A percentile compares a stretch with the other conserved stretches of the same genome.
Conservation (phyloP, 2,113 vertebrate genomes). For the Brachirus orientalis region DNA sequence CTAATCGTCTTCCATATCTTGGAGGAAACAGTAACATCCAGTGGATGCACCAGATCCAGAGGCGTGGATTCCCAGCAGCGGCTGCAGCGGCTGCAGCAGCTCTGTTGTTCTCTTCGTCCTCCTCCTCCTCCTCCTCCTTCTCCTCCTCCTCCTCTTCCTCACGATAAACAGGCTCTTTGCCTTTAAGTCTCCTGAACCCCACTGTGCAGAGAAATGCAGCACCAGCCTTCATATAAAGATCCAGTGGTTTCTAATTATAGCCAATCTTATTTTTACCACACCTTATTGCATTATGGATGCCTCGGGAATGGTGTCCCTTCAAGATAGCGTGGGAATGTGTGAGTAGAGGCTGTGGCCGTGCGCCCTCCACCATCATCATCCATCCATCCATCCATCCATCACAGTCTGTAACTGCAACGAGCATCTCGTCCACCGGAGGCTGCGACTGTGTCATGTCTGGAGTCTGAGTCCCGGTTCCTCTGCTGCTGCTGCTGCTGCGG, state of each 20-base stretch:
- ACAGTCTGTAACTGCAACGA: conserved; percentile 22
- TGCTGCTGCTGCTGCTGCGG: too few relatives aligned
- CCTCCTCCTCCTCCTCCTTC: too few relatives aligned
- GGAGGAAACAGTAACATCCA: conserved; percentile 56
- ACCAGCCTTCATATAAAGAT: conserved; percentile 33
- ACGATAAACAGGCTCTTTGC: conserved; percentile 31
- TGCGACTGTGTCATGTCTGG: conserved; percentile 9
- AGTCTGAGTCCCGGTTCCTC: conserved; percentile 26
- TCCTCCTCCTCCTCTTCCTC: too few relatives aligned
- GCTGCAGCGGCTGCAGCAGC: not conserved
- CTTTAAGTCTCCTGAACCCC: conserved; percentile 36
- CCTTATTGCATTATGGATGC: conserved; percentile 74
- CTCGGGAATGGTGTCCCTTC: conserved; percentile 58
- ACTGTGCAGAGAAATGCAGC: conserved; percentile 38
- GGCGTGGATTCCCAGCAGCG: conserved; percentile 69
- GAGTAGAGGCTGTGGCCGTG: conserved; percentile 39
- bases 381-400: too few relatives aligned
- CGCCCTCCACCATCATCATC: conserved; percentile 37
- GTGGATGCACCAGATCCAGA: conserved; percentile 59
- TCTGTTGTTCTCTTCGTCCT: not conserved
- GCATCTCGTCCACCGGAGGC: not conserved
- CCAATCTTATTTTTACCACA: conserved; percentile 44
- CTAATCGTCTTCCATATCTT: conserved; percentile 40
- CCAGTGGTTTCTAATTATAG: conserved; percentile 62
- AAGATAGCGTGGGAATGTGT: conserved; percentile 70